Evolutionary conservation across 2,113 vertebrate genomes (phyloP).

Genomic region (Poecilia latipinna): DNA sequence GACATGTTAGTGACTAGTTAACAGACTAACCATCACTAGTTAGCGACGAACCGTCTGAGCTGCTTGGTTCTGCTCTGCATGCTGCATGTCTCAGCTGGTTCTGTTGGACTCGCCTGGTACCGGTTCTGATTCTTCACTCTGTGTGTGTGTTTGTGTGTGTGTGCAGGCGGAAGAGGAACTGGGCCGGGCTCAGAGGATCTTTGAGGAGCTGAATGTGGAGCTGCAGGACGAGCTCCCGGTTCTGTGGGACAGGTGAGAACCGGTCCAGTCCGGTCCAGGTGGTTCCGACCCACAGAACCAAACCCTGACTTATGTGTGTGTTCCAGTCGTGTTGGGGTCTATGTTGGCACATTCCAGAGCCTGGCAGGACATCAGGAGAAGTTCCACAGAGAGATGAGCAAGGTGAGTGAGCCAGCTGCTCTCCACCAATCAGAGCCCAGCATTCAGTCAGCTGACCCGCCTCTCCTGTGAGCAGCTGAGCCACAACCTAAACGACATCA

Average conservation of each 20-base stretch:
- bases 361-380: slow-evolving; percentile 93
- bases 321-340: slow-evolving; percentile 92
- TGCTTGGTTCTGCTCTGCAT: slow-evolving; percentile 11
- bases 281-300: not conserved
- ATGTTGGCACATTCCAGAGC: slow-evolving; percentile 96
- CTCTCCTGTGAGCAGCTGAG: slow-evolving; percentile 83
- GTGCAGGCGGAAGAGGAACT: slow-evolving; percentile 95
- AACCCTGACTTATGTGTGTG: not conserved
- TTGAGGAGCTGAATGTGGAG: slow-evolving; percentile 96
- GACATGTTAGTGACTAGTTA: not conserved
- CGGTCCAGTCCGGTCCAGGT: not conserved
- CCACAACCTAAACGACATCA: slow-evolving; percentile 90
- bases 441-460: not conserved
- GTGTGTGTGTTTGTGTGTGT: slow-evolving; percentile 20
- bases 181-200: slow-evolving; percentile 95
- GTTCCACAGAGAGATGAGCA: slow-evolving; percentile 96
- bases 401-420: slow-evolving; percentile 74
- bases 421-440: not conserved
- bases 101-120: not conserved
- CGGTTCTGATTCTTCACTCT: not conserved
- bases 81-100: not conserved
- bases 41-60: not conserved
- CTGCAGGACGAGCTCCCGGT: slow-evolving; percentile 95
- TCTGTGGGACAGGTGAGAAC: slow-evolving; percentile 90
- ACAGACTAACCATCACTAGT: not conserved